Evolutionary conservation across 1,140 invertebrate genomes (phyloP).

Genomic region (Caenorhabditis briggsae): DNA sequence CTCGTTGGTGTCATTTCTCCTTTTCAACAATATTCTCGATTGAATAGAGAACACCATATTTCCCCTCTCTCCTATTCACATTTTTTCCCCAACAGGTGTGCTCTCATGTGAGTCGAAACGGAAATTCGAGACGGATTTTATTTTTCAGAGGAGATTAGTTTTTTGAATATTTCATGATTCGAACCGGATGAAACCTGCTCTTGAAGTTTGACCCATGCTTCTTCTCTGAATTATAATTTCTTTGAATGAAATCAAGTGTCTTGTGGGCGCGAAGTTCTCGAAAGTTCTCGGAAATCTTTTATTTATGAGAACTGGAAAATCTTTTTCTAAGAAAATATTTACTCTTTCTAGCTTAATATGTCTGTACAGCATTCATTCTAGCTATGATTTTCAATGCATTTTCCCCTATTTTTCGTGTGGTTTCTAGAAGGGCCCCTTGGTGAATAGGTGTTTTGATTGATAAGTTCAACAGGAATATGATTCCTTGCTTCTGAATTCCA

Average conservation of each 20-base stretch:
- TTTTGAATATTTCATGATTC: conserved; percentile 3
- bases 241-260: neutral
- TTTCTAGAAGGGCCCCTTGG: no score
- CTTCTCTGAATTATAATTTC: no score
- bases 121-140: neutral
- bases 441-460: no score
- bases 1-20: neutral
- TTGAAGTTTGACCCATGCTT: neutral
- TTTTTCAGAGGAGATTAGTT: neutral
- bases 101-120: neutral
- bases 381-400: no score
- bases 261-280: neutral
- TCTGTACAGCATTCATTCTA: neutral
- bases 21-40: conserved; percentile 35
- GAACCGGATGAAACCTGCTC: neutral
- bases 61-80: neutral
- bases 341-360: neutral
- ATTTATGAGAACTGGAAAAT: neutral
- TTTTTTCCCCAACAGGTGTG: conserved; percentile 6
- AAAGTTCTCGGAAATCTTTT: neutral
- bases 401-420: no score
- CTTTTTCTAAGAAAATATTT: neutral
- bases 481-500: no score
- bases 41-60: conserved; percentile 49
- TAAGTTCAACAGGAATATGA: no score